Evolutionary conservation across 1,140 invertebrate species (phyloP), one percentile per base, ranked within the genome.

Genomic region (Diorhabda sublineata): DNA sequence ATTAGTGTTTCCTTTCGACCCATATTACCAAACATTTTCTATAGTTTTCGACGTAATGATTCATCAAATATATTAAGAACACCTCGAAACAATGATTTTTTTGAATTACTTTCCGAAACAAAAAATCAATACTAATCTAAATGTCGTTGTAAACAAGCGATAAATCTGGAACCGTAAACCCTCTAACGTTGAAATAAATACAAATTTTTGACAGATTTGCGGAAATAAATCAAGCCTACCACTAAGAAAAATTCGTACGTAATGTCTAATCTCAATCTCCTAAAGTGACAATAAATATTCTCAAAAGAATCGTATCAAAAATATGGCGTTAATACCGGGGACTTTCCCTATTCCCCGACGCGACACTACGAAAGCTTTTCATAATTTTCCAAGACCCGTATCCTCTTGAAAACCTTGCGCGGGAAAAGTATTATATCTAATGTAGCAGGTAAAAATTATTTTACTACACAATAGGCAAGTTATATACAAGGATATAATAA

Each of bases 221-320:
- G 47, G 42, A 8, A 11, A 62, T 62, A 62, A 62, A 62, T 62
- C 61, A 62, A 62, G n/a, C 44, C 44, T 62, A 61, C 59, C 44
- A n/a, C 47, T 43, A 43, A 44, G 8, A 58, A 65, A 57, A 65
- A 42, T 52, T 44, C 64, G 47, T 65, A 58, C 64, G 44, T 65
- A 65, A 65, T n/a, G 47, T 65, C 26, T 65, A 65, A 65, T 65
- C 42, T 41, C 64, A 65, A 65, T 65, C 42, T 57, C 52, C 45
- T 65, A 57, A 56, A 65, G 64, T 65, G 64, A 65, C 64, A 58
- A 65, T 65, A 65, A 65, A 65, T 65, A 65, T 65, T 65, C 26
- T 58, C 47, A 42, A 65, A 43, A 42, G 64, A 7, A 43, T 41
- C 59, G 26, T 43, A 65, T 65, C 64, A 65, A 65, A 57, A 65